phyloP scores from a whole-genome alignment of 2,797 vertebrate genomes.

The Acridotheres tristis region DNA sequence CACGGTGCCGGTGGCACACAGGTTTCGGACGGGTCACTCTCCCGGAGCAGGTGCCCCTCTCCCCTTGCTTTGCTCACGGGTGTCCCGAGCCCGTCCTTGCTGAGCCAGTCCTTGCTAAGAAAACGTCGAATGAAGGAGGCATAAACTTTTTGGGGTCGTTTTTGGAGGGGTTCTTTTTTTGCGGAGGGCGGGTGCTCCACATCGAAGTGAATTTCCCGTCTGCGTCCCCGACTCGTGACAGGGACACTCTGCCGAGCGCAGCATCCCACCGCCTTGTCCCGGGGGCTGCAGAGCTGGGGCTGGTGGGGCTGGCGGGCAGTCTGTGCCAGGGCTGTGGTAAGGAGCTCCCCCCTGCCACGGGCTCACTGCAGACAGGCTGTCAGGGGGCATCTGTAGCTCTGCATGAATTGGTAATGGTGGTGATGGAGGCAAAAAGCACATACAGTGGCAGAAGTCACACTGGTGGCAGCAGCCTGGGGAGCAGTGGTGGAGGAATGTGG shows the following conservation, averaged over 20 bases:
- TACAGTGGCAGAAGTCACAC: accelerated
- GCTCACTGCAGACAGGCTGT: neutral
- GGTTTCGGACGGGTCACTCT: no score
- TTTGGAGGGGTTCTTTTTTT: neutral
- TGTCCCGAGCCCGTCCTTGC: neutral
- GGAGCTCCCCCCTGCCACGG: neutral
- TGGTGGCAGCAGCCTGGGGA: neutral
- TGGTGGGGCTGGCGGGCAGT: neutral
- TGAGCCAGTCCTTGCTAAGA: neutral
- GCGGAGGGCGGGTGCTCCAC: accelerated
- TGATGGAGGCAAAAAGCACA: neutral
- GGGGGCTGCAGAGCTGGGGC: neutral
- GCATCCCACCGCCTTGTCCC: neutral
- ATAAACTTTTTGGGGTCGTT: neutral
- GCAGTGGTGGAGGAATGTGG: no score
- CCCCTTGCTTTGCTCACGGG: no score
- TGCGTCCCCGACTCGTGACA: neutral
- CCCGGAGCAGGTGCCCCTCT: neutral
- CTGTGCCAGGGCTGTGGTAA: neutral
- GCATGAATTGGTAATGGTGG: neutral
- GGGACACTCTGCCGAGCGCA: neutral
- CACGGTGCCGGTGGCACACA: neutral
- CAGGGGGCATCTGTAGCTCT: neutral
- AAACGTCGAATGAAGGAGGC: neutral
- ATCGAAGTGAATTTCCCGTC: neutral